Evolutionary conservation across 2,888 invertebrate genomes (phyloP).

Genomic region (Chirona hameri): DNA sequence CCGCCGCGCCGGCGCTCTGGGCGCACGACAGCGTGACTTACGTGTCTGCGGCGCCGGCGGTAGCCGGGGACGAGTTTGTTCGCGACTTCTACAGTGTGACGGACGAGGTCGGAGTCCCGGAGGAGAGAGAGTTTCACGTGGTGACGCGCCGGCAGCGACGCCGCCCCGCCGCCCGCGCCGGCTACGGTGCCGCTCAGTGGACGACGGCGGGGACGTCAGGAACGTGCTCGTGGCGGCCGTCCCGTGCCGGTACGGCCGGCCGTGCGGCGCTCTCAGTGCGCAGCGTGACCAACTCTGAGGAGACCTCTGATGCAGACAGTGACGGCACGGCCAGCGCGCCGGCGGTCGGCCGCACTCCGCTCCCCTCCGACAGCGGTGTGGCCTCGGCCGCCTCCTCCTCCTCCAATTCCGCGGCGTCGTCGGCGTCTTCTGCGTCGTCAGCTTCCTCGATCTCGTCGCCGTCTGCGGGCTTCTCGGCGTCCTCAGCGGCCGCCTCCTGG

Average conservation of each 20-base stretch:
- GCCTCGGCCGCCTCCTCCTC: background rate
- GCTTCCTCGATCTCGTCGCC: background rate
- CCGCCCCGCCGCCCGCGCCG: background rate
- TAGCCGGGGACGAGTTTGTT: background rate
- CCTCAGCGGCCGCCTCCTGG: background rate
- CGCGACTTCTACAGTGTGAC: slow-evolving; percentile 12
- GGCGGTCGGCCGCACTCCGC: background rate
- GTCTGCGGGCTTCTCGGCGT: background rate
- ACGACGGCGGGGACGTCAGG: background rate
- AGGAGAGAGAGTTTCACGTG: slow-evolving; percentile 65
- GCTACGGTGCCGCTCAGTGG: background rate
- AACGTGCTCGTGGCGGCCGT: background rate
- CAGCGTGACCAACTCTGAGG: slow-evolving; percentile 1
- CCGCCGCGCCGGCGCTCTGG: background rate
- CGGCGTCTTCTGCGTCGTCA: background rate
- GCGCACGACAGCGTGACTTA: background rate
- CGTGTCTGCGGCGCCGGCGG: background rate
- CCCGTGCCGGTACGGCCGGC: background rate
- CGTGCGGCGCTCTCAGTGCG: background rate
- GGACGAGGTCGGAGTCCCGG: slow-evolving; percentile 30
- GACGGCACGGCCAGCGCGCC: background rate
- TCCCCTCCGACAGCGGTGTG: background rate
- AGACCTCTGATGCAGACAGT: background rate
- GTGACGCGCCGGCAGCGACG: slow-evolving; percentile 74
- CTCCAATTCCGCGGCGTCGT: background rate